Evolutionary conservation across 2,113 vertebrate species (phyloP).

Genomic region (Elaphurus davidianus): DNA sequence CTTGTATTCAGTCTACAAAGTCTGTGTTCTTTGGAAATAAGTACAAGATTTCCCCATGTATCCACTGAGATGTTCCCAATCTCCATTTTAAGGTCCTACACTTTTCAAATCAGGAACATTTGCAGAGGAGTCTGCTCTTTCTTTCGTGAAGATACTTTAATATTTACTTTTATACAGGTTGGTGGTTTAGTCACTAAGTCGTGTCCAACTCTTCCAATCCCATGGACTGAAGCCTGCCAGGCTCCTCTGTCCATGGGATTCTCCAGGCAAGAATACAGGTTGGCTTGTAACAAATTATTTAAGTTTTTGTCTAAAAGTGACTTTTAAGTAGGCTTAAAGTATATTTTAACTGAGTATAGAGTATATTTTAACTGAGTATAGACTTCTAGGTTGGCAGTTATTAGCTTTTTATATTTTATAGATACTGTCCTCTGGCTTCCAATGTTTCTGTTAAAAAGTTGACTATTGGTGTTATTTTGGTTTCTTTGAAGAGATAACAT

Average conservation of each 20-base stretch:
- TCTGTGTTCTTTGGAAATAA: background rate
- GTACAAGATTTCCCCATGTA: background rate
- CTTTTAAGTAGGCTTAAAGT: background rate
- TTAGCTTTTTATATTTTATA: background rate
- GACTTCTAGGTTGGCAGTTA: background rate
- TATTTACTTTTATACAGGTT: background rate
- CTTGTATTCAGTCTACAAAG: background rate
- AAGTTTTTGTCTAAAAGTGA: background rate
- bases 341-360: background rate
- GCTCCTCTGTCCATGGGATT: background rate
- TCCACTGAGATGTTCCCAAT: background rate
- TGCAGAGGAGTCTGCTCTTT: background rate
- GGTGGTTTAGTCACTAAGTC: background rate
- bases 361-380: background rate
- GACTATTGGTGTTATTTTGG: background rate
- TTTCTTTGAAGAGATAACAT: background rate
- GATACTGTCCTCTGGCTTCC: background rate
- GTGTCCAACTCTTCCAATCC: rapidly evolving
- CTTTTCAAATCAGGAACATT: background rate
- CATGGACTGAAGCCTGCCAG: background rate
- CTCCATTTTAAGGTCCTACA: background rate
- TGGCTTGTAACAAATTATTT: background rate
- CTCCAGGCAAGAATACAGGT: background rate
- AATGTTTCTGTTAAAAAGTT: background rate
- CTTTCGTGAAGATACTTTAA: background rate